A percentile compares a stretch with the other conserved stretches of the same genome.
Evolutionary conservation across 2,113 vertebrate genomes (phyloP).

Genomic region (Theristicus caerulescens): DNA sequence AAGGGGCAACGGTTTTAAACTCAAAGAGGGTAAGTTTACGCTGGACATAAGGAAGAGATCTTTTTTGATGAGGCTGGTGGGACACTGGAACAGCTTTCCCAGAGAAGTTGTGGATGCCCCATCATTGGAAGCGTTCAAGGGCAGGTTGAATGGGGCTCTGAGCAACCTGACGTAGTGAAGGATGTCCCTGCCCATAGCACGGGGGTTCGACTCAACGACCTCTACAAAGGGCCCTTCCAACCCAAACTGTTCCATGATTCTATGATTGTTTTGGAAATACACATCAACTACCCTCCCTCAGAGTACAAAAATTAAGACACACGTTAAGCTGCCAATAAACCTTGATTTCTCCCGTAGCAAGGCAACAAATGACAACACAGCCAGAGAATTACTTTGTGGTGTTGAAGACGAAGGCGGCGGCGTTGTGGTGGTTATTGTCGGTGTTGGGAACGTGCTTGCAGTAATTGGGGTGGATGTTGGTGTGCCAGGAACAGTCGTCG

Average conservation of each 20-base stretch:
- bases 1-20: background rate
- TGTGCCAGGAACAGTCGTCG: background rate
- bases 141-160: background rate
- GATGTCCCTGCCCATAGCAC: background rate
- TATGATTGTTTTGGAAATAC: too few species aligned
- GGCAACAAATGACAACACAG: background rate
- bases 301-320: background rate
- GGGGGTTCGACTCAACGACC: rapidly evolving
- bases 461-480: background rate
- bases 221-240: background rate
- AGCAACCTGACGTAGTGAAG: background rate
- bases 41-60: background rate
- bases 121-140: background rate
- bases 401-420: rapidly evolving
- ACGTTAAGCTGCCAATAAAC: rapidly evolving
- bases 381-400: background rate
- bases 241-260: rapidly evolving
- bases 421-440: background rate
- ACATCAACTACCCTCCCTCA: rapidly evolving
- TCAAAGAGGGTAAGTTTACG: background rate
- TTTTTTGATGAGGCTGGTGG: background rate
- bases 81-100: background rate
- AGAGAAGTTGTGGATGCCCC: background rate
- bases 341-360: background rate
- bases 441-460: background rate